These are phyloP conservation scores for Adelosebastes latens DNA, from an alignment of 2,797 vertebrate species.

Conservation along the genomic window DNA sequence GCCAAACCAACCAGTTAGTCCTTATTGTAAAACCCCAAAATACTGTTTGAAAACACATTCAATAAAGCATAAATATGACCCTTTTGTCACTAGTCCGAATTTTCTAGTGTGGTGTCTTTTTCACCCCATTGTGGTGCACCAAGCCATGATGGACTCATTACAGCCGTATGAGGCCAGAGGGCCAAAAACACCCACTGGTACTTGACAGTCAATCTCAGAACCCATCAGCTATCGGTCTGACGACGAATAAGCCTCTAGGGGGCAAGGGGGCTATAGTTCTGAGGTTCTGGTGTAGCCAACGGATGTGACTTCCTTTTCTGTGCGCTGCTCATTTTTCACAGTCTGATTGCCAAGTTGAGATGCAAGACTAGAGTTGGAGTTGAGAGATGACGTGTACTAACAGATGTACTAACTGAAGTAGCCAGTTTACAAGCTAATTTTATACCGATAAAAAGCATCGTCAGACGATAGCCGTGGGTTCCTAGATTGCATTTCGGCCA, in stretches of 20 bases:
- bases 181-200: not conserved
- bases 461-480: too few relatives aligned
- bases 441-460: too few relatives aligned
- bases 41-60: not conserved
- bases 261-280: not conserved
- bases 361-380: too few relatives aligned
- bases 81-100: not conserved
- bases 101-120: not conserved
- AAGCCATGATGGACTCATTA: not conserved
- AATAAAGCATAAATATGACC: not conserved
- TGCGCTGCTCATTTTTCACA: too few relatives aligned
- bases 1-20: not conserved
- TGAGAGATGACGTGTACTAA: too few relatives aligned
- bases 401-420: too few relatives aligned
- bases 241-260: too few relatives aligned
- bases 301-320: too few relatives aligned
- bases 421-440: too few relatives aligned
- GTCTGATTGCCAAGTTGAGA: too few relatives aligned
- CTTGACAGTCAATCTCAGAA: not conserved
- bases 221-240: not conserved
- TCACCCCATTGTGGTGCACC: not conserved
- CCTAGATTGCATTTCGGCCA: too few relatives aligned
- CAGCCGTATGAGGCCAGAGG: not conserved
- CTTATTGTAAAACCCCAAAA: not conserved
- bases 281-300: too few relatives aligned